Percentiles rank a stretch among this genome's conserved stretches.
Conservation (phyloP, 2,113 vertebrate species). For the Notiomystis cincta region DNA sequence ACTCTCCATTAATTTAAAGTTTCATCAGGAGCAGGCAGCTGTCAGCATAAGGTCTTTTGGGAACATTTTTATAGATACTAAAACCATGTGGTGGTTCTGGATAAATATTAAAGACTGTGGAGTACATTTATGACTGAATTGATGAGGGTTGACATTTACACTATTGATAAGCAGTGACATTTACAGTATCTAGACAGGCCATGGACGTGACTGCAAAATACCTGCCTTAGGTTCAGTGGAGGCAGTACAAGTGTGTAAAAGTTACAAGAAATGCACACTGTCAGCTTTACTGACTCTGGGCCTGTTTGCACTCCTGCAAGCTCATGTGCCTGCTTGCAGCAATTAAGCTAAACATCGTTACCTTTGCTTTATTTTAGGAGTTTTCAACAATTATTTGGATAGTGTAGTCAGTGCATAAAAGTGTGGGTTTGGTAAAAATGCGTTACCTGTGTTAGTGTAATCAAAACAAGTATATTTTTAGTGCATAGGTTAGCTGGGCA, state of each 20-base stretch:
- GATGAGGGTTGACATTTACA: neutral
- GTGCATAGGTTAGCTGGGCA: neutral
- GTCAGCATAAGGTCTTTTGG: neutral
- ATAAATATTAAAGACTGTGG: neutral
- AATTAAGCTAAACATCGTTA: neutral
- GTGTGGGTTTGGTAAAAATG: neutral
- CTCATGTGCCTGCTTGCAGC: neutral
- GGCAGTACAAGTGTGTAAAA: neutral
- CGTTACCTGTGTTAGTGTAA: neutral
- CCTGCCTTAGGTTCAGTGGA: neutral
- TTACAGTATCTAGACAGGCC: neutral
- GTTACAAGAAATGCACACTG: accelerated
- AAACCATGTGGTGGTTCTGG: neutral
- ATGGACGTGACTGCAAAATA: neutral
- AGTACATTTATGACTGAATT: neutral
- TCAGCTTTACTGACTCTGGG: neutral
- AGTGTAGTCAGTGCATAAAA: neutral
- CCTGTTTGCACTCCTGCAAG: neutral
- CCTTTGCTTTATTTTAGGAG: neutral
- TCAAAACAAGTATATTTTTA: neutral
- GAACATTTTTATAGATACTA: neutral
- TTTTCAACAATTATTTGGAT: neutral
- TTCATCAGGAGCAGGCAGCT: neutral
- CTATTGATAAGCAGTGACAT: neutral
- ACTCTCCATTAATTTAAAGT: neutral